Percentiles rank a stretch among this genome's conserved stretches.
phyloP scores from a whole-genome alignment of 2,888 invertebrate species.

The Sphinx pinastri region DNA sequence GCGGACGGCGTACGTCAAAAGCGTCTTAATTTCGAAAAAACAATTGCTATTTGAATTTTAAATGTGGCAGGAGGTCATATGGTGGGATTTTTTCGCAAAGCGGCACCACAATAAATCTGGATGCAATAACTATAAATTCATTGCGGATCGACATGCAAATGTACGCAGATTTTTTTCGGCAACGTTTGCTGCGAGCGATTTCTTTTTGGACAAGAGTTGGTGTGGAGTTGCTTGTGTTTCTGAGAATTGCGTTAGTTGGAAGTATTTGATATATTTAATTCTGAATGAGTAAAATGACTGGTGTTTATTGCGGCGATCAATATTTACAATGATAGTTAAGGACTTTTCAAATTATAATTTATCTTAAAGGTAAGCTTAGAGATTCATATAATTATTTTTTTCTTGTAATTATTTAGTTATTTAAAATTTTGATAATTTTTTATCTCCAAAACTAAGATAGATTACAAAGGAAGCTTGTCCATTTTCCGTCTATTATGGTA shows the following conservation, averaged over 20 bases:
- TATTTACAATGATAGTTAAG: too few relatives aligned
- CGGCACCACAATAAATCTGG: conserved; percentile 76
- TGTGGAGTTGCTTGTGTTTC: conserved; percentile 43
- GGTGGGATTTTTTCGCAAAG: conserved; percentile 74
- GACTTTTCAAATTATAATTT: too few relatives aligned
- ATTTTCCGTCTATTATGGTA: too few relatives aligned
- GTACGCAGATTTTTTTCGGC: conserved; percentile 72
- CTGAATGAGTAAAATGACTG: neutral
- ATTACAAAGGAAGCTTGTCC: too few relatives aligned
- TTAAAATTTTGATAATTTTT: too few relatives aligned
- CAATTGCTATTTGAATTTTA: conserved; percentile 81
- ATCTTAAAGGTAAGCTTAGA: too few relatives aligned
- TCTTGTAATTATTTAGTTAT: too few relatives aligned
- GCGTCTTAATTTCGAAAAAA: conserved; percentile 81
- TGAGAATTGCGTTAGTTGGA: neutral
- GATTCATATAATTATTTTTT: too few relatives aligned
- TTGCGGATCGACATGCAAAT: conserved; percentile 84
- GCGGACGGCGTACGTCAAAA: conserved; percentile 76
- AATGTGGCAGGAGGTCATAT: conserved; percentile 76
- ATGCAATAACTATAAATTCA: conserved; percentile 83
- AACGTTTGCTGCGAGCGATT: conserved; percentile 63
- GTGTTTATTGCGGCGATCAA: neutral
- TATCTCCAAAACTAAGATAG: too few relatives aligned
- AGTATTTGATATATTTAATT: neutral
- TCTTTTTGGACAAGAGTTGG: conserved; percentile 50